A percentile compares a stretch with the other conserved stretches of the same genome.
phyloP scores from a whole-genome alignment of 2,113 vertebrate genomes.

The Myodes glareolus region DNA sequence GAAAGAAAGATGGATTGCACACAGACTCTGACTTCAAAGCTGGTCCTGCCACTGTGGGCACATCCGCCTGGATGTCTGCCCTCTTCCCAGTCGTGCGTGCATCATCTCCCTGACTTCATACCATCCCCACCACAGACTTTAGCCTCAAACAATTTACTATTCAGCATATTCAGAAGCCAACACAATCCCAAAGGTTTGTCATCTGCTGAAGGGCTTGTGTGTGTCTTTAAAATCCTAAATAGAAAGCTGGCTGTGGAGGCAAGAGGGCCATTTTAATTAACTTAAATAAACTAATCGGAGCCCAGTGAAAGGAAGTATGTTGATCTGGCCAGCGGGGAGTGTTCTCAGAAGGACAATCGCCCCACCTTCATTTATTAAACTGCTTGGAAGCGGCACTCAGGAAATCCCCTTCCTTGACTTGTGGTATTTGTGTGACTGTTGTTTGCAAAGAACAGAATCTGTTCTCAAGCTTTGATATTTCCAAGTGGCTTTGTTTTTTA shows the following conservation, averaged over 20 bases:
- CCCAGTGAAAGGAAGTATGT: slow-evolving; percentile 53
- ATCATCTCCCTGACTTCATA: not conserved
- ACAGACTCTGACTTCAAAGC: not conserved
- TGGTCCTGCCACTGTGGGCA: not conserved
- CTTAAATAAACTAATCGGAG: not conserved
- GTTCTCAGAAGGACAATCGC: slow-evolving; percentile 67
- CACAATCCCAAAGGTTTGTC: slow-evolving; percentile 38
- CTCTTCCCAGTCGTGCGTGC: not conserved
- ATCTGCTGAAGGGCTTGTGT: not conserved
- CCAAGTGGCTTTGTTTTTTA: slow-evolving; percentile 18
- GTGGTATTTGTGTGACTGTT: slow-evolving; percentile 66
- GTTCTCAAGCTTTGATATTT: slow-evolving; percentile 40
- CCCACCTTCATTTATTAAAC: slow-evolving; percentile 73
- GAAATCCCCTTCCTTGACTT: slow-evolving; percentile 77
- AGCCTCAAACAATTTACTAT: slow-evolving; percentile 45
- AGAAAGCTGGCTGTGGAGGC: not conserved
- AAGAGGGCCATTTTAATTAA: not conserved
- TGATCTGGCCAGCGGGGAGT: slow-evolving; percentile 54
- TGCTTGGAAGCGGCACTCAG: slow-evolving; percentile 69
- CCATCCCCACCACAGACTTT: slow-evolving; percentile 53
- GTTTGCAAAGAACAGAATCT: slow-evolving; percentile 67
- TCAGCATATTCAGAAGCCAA: slow-evolving; percentile 44
- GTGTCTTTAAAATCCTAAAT: slow-evolving; percentile 39
- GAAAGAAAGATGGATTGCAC: slow-evolving; percentile 25
- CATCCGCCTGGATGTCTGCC: not conserved